Evolutionary conservation across 1,140 invertebrate species (phyloP).

Genomic region (Philotrypesis tridentata): DNA sequence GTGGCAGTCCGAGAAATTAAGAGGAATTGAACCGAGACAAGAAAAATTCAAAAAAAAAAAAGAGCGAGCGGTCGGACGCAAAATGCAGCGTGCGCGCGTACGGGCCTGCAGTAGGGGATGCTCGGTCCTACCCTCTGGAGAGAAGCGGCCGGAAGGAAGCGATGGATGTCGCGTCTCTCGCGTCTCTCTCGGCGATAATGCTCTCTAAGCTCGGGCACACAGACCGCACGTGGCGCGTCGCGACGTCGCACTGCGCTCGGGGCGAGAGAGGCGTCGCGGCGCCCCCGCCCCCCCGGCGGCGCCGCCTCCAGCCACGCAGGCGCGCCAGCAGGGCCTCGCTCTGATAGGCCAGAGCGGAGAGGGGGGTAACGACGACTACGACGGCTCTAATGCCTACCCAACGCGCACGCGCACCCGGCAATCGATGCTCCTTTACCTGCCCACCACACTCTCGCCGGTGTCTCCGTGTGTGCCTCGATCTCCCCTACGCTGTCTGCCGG

Average conservation of each 20-base stretch:
- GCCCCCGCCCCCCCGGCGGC: slow-evolving; percentile 52
- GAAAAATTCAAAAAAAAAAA: no score
- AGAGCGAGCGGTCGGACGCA: no score
- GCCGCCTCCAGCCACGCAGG: slow-evolving; percentile 16
- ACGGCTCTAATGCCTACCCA: background rate
- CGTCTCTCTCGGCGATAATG: background rate
- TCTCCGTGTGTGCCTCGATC: background rate
- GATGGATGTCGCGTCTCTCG: slow-evolving; percentile 30
- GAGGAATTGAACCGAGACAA: background rate
- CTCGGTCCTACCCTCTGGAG: background rate
- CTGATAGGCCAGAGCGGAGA: slow-evolving; percentile 9
- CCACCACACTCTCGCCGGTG: no score
- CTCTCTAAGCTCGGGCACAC: background rate
- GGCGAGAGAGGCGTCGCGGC: slow-evolving; percentile 68
- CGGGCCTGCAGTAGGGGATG: no score
- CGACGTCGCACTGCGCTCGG: slow-evolving; percentile 73
- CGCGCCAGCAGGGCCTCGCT: background rate
- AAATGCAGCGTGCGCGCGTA: no score
- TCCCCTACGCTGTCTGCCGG: background rate
- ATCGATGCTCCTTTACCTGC: slow-evolving; percentile 60
- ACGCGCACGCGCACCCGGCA: slow-evolving; percentile 43
- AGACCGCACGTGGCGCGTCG: slow-evolving; percentile 73
- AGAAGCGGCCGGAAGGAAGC: slow-evolving; percentile 56
- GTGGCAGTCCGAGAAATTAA: background rate
- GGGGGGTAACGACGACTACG: background rate